These are phyloP conservation scores for Cotesia congregata DNA, from an alignment of 2,888 invertebrate species.

Conservation along the genomic window DNA sequence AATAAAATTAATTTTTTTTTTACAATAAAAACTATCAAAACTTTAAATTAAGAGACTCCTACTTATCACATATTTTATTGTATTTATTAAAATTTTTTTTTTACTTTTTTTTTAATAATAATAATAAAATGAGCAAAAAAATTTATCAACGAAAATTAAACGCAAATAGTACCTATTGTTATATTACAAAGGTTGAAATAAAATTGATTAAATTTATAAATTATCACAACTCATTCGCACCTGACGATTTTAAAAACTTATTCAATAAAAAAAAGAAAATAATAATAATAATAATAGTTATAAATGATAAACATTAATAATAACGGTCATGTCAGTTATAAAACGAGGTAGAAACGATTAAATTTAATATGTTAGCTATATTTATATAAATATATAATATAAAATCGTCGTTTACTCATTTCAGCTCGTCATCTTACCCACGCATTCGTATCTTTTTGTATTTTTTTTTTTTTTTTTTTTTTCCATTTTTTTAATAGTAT, in stretches of 20 bases:
- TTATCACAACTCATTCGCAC: conserved; percentile 38
- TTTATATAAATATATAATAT: conserved; percentile 18
- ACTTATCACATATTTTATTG: conserved; percentile 27
- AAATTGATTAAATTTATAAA: conserved; percentile 25
- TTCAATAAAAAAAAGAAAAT: conserved; percentile 11
- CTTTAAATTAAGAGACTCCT: conserved; percentile 36
- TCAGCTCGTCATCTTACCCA: conserved; percentile 16
- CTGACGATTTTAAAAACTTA: conserved; percentile 24
- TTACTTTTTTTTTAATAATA: conserved; percentile 4
- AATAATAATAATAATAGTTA: not conserved
- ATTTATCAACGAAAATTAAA: conserved; percentile 24
- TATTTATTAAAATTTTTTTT: not conserved
- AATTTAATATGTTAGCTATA: conserved; percentile 33
- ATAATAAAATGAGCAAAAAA: conserved; percentile 40
- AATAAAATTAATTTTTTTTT: conserved; percentile 15
- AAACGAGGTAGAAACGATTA: conserved; percentile 51
- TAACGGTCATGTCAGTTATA: conserved; percentile 43
- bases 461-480: not conserved
- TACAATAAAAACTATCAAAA: conserved; percentile 40
- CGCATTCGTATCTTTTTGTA: not conserved
- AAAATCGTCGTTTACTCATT: conserved; percentile 13
- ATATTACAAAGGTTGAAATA: conserved; percentile 23
- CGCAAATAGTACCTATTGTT: conserved; percentile 9
- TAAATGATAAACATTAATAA: conserved; percentile 34
- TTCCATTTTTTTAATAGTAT: not conserved